Conservation (phyloP, 2,888 invertebrate genomes). For the Papilio gigon region DNA sequence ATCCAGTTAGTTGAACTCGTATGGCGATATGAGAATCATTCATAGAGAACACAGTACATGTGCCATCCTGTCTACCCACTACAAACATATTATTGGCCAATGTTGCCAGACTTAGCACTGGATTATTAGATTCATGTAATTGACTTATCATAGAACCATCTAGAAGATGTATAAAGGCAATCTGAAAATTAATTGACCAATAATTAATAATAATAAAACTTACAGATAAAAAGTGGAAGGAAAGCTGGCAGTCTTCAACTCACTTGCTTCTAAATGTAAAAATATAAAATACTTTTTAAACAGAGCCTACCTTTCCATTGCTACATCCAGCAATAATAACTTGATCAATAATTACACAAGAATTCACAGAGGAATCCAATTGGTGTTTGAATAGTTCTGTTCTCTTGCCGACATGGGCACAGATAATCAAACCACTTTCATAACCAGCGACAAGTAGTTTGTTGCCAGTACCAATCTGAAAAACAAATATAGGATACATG, state of each 20-base stretch:
- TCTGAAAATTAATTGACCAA: constrained; percentile 55
- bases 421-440: constrained; percentile 82
- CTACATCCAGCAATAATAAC: constrained; percentile 82
- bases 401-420: constrained; percentile 81
- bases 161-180: constrained; percentile 61
- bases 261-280: neutral
- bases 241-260: neutral
- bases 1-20: constrained; percentile 84
- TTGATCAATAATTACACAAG: constrained; percentile 76
- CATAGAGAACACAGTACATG: constrained; percentile 79
- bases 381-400: constrained; percentile 67
- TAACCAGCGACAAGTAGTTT: constrained; percentile 84
- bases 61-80: constrained; percentile 84
- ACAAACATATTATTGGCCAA: constrained; percentile 78
- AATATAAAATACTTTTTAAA: neutral
- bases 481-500: constrained; percentile 21
- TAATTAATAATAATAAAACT: neutral
- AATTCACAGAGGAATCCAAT: constrained; percentile 81
- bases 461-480: constrained; percentile 83
- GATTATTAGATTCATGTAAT: constrained; percentile 82
- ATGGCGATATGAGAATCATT: constrained; percentile 59
- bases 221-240: neutral
- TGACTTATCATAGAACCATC: constrained; percentile 61
- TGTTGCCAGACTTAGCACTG: constrained; percentile 79
- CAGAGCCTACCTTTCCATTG: constrained; percentile 77